These are phyloP conservation scores for Xerus inauris DNA, from an alignment of 2,113 vertebrate genomes.

Conservation along the genomic window DNA sequence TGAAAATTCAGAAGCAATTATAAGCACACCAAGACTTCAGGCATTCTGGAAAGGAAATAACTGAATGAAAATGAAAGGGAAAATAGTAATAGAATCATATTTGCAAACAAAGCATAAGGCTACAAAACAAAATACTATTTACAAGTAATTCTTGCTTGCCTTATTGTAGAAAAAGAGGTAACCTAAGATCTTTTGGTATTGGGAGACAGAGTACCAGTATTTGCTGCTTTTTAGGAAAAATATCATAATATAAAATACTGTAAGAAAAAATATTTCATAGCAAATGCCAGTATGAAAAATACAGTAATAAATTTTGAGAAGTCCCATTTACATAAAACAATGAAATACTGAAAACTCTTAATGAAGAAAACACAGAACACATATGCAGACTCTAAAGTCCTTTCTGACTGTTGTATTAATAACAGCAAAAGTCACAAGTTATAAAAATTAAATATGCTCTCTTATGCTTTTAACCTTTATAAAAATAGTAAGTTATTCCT, in stretches of 20 bases:
- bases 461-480: neutral
- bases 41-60: neutral
- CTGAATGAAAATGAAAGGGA: neutral
- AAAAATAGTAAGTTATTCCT: neutral
- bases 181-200: neutral
- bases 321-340: neutral
- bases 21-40: slow-evolving; percentile 24
- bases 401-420: neutral
- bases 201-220: neutral
- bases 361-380: slow-evolving; percentile 1
- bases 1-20: slow-evolving; percentile 14
- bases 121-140: neutral
- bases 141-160: neutral
- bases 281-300: neutral
- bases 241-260: neutral
- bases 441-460: neutral
- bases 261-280: neutral
- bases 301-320: neutral
- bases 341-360: slow-evolving; percentile 11
- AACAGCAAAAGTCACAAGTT: neutral
- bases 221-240: neutral
- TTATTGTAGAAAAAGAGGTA: slow-evolving; percentile 7
- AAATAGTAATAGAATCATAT: neutral
- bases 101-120: neutral
- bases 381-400: neutral